A percentile compares a stretch with the other conserved stretches of the same genome.
phyloP scores from a whole-genome alignment of 2,113 vertebrate genomes.

The Syngnathus scovelli region DNA sequence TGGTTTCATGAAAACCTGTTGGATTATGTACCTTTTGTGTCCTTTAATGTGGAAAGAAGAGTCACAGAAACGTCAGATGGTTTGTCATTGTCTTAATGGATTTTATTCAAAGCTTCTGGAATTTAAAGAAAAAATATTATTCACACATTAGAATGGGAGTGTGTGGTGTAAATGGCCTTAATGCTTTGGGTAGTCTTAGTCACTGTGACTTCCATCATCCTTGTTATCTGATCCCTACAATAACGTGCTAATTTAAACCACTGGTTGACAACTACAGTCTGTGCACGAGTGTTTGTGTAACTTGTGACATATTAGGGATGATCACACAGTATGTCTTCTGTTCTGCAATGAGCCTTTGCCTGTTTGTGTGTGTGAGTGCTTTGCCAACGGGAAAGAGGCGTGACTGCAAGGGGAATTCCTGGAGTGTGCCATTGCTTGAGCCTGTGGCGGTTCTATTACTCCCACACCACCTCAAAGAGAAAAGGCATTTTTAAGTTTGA shows the following conservation, averaged over 20 bases:
- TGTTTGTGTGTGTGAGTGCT: conserved; percentile 26
- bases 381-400: conserved; percentile 28
- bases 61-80: neutral
- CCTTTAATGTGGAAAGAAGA: conserved; percentile 29
- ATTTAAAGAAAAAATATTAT: neutral
- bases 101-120: neutral
- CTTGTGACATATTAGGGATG: conserved; percentile 6
- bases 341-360: conserved; percentile 1
- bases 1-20: conserved; percentile 55
- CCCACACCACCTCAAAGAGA: conserved; percentile 10
- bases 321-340: conserved; percentile 9
- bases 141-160: neutral
- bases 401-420: conserved; percentile 38
- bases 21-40: conserved; percentile 35
- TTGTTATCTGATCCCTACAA: conserved; percentile 27
- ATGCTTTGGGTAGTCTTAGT: neutral
- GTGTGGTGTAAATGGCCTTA: neutral
- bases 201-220: conserved; percentile 33
- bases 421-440: conserved; percentile 23
- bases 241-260: conserved; percentile 42
- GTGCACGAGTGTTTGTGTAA: conserved; percentile 13
- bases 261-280: neutral
- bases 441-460: conserved; percentile 2
- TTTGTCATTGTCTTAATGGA: too few relatives aligned
- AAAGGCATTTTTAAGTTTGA: neutral